A percentile compares a stretch with the other conserved stretches of the same genome.
Conservation (phyloP, 2,113 vertebrate species). For the Coregonus clupeaformis region DNA sequence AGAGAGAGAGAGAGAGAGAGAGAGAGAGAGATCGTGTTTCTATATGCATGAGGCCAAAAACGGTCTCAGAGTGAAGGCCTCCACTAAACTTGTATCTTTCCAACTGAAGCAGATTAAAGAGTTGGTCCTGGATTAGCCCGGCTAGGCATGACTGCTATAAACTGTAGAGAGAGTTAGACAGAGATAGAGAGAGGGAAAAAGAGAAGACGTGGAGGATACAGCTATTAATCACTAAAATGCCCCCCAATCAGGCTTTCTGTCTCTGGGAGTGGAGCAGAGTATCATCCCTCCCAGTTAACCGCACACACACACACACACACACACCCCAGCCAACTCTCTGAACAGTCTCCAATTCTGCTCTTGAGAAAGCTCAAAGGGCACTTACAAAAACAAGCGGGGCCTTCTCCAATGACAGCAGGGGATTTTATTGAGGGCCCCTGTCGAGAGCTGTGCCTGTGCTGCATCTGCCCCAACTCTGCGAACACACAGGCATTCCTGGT, state of each 20-base stretch:
- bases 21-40: no score
- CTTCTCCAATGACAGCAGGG: conserved; percentile 56
- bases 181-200: background rate
- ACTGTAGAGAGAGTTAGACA: background rate
- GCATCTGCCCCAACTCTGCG: conserved; percentile 26
- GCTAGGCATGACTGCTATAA: conserved; percentile 45
- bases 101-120: background rate
- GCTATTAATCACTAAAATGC: conserved; percentile 58
- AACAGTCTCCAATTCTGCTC: conserved; percentile 50
- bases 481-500: conserved; percentile 37
- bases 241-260: conserved; percentile 54
- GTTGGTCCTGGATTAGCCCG: conserved; percentile 34
- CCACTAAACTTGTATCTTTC: background rate
- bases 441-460: conserved; percentile 14
- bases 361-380: conserved; percentile 53
- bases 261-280: conserved; percentile 16
- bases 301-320: no score
- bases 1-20: no score
- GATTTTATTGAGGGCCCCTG: conserved; percentile 34
- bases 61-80: no score
- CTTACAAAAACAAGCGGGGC: conserved; percentile 55
- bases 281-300: background rate
- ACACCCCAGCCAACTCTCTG: conserved; percentile 37
- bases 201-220: background rate
- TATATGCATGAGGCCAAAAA: no score